Evolutionary conservation across 1,140 invertebrate species (phyloP).

Genomic region (Cydia amplana): DNA sequence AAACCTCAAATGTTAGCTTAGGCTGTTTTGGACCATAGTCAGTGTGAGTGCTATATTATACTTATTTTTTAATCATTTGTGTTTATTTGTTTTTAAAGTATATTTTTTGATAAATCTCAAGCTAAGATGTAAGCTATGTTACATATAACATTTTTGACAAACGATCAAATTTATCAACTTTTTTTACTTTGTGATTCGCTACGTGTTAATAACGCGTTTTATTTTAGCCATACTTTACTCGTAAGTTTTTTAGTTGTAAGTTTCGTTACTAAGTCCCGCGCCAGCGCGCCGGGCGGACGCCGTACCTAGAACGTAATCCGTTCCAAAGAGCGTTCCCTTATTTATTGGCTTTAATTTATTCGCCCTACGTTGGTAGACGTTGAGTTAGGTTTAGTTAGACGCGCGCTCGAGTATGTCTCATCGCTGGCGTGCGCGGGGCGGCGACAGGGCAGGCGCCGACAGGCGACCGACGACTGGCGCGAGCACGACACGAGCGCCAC

Average conservation of each 20-base stretch:
- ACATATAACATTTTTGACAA: not conserved
- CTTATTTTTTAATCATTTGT: constrained; percentile 19
- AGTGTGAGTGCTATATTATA: constrained; percentile 44
- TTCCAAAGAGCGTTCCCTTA: constrained; percentile 65
- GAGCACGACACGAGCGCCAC: constrained; percentile 36
- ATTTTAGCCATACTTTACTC: constrained; percentile 22
- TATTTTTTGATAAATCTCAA: constrained; percentile 18
- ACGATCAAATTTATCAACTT: not conserved
- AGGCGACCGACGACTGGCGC: constrained; percentile 34
- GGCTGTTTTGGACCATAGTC: constrained; percentile 37
- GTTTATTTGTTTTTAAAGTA: constrained; percentile 6
- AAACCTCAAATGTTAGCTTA: constrained; percentile 24
- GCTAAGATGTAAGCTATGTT: too few species aligned
- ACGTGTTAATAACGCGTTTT: not conserved
- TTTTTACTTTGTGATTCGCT: not conserved
- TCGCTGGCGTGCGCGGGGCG: constrained; percentile 33
- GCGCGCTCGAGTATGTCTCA: constrained; percentile 29
- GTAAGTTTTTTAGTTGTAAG: constrained; percentile 29
- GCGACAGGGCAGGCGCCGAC: constrained; percentile 39
- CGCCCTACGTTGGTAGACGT: constrained; percentile 46
- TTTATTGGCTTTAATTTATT: constrained; percentile 60
- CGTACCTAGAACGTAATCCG: constrained; percentile 65
- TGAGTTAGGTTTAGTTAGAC: constrained; percentile 40
- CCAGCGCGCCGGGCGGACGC: constrained; percentile 36
- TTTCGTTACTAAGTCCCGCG: constrained; percentile 4